Evolutionary conservation across 2,113 vertebrate genomes (phyloP).

Genomic region (Chlamydotis undulata): DNA sequence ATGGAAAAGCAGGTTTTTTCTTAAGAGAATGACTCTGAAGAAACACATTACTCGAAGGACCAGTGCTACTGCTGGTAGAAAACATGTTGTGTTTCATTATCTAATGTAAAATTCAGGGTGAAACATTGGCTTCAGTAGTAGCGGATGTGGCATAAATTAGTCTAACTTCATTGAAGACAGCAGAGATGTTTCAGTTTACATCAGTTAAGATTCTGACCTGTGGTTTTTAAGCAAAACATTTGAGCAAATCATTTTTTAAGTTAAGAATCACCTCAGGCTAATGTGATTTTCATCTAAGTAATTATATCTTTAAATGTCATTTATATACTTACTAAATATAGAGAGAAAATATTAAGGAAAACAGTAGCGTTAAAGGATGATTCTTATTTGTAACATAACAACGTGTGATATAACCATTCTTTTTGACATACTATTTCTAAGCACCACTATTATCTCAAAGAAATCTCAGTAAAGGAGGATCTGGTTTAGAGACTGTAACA

Average conservation of each 20-base stretch:
- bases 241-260: background rate
- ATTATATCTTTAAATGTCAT: background rate
- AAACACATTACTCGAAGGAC: background rate
- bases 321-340: background rate
- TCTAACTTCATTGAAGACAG: background rate
- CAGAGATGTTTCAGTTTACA: background rate
- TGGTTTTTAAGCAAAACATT: constrained; percentile 10
- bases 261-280: background rate
- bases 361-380: background rate
- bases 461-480: background rate
- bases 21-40: background rate
- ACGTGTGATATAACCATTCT: background rate
- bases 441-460: background rate
- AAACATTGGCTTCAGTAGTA: constrained; percentile 5
- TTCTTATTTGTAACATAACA: background rate
- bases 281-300: background rate
- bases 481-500: background rate
- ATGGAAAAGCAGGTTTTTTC: background rate
- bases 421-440: background rate
- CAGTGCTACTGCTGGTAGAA: background rate
- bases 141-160: background rate
- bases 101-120: background rate
- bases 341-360: background rate
- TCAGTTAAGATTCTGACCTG: background rate
- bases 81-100: background rate